A percentile compares a stretch with the other conserved stretches of the same genome.
Conservation (phyloP, 2,113 vertebrate genomes). For the Poeciliopsis prolifica region DNA sequence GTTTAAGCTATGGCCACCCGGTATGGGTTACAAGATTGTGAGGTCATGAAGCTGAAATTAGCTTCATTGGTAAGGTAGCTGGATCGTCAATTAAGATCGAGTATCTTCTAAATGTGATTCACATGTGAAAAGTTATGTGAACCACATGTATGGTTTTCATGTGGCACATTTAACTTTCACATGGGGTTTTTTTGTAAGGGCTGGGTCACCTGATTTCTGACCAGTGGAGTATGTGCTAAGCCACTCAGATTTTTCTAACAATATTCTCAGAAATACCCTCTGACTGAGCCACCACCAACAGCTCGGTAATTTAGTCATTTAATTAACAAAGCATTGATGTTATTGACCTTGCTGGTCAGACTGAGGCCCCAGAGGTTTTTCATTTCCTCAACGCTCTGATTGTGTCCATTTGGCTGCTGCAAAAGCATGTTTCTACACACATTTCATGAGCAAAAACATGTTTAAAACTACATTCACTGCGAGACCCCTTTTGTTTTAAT, state of each 20-base stretch:
- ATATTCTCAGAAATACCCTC: constrained; percentile 18
- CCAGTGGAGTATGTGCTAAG: neutral
- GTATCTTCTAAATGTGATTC: too few species aligned
- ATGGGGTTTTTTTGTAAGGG: too few species aligned
- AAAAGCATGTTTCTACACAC: constrained; percentile 5
- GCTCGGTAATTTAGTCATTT: constrained; percentile 39
- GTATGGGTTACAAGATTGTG: too few species aligned
- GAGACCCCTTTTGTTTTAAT: neutral
- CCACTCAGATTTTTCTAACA: constrained; percentile 9
- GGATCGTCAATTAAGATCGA: too few species aligned
- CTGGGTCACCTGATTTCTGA: neutral
- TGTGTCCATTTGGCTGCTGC: constrained; percentile 32
- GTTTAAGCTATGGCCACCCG: too few species aligned
- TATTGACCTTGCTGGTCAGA: constrained; percentile 49
- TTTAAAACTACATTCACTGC: neutral
- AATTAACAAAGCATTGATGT: constrained; percentile 57
- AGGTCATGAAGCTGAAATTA: too few species aligned
- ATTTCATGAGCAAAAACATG: constrained; percentile 10
- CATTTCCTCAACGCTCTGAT: constrained; percentile 37
- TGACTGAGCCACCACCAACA: constrained; percentile 2
- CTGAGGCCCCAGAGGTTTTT: constrained; percentile 44
- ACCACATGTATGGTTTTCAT: too few species aligned
- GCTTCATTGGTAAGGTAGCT: too few species aligned
- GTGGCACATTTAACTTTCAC: too few species aligned
- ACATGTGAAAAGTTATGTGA: too few species aligned